phyloP scores from a whole-genome alignment of 2,797 vertebrate species.

The Sebastes cheni region DNA sequence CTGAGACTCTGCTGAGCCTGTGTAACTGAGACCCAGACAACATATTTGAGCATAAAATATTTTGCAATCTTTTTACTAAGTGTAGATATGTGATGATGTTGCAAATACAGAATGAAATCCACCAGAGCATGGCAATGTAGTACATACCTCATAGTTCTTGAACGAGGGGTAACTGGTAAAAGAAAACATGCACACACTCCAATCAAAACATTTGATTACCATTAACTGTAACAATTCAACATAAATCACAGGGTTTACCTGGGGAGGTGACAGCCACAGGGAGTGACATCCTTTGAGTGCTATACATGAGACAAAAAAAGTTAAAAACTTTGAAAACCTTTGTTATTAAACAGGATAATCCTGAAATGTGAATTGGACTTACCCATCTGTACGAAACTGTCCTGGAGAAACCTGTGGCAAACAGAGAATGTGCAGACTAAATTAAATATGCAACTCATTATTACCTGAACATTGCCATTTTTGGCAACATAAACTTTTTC shows the following conservation, averaged over 20 bases:
- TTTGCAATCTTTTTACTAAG: background rate
- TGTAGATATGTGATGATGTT: background rate
- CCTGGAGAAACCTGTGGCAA: slow-evolving; percentile 74
- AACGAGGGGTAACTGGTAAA: slow-evolving; percentile 83
- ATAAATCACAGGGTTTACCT: slow-evolving; percentile 65
- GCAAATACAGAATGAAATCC: background rate
- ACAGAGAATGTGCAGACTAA: background rate
- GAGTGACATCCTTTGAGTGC: slow-evolving; percentile 82
- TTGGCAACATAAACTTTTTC: background rate
- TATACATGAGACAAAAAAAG: slow-evolving; percentile 45
- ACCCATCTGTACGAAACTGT: slow-evolving; percentile 74
- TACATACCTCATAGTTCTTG: slow-evolving; percentile 80
- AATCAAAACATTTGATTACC: background rate
- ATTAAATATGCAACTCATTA: background rate
- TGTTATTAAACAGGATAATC: background rate
- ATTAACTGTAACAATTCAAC: background rate
- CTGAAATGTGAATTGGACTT: background rate
- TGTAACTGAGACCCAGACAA: slow-evolving; percentile 51
- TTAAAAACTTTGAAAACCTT: background rate
- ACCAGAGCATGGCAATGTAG: background rate
- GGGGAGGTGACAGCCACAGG: slow-evolving; percentile 90
- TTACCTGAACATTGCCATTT: background rate
- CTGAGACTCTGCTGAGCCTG: slow-evolving; percentile 67
- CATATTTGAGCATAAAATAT: background rate
- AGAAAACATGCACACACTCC: slow-evolving; percentile 4